Evolutionary conservation across 2,113 vertebrate species (phyloP).

Genomic region (Geococcyx californianus): DNA sequence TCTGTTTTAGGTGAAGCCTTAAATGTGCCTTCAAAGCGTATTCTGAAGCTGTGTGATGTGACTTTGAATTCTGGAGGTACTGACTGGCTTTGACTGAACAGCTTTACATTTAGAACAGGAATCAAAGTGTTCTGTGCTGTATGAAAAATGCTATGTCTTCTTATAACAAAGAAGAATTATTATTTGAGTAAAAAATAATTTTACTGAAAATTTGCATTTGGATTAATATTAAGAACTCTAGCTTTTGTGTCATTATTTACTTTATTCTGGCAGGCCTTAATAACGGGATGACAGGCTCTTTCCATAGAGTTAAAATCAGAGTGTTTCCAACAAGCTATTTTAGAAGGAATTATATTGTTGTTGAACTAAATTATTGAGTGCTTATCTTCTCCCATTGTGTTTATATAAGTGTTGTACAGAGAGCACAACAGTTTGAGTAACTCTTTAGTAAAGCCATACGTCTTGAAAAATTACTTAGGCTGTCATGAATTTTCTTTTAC

Average conservation of each 20-base stretch:
- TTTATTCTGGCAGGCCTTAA: constrained; percentile 18
- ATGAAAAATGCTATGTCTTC: background rate
- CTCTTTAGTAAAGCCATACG: background rate
- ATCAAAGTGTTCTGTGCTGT: background rate
- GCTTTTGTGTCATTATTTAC: constrained; percentile 22
- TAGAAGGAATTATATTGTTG: constrained; percentile 14
- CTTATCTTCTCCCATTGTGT: background rate
- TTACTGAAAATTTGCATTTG: constrained; percentile 24
- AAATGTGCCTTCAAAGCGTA: background rate
- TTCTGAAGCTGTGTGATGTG: background rate
- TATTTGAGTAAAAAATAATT: background rate
- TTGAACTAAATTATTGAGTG: constrained; percentile 24
- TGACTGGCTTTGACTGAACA: background rate
- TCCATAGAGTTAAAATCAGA: constrained; percentile 11
- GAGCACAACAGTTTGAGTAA: background rate
- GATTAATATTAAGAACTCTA: constrained; percentile 17
- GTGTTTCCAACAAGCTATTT: constrained; percentile 8
- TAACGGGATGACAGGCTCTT: constrained; percentile 2
- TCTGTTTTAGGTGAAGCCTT: background rate
- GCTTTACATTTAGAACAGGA: background rate
- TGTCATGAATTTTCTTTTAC: background rate
- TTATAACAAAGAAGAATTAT: background rate
- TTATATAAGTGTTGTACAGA: background rate
- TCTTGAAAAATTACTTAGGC: background rate
- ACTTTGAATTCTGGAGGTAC: background rate